Conservation (phyloP, 2,113 vertebrate species). For the Mesoclemmys tuberculata region DNA sequence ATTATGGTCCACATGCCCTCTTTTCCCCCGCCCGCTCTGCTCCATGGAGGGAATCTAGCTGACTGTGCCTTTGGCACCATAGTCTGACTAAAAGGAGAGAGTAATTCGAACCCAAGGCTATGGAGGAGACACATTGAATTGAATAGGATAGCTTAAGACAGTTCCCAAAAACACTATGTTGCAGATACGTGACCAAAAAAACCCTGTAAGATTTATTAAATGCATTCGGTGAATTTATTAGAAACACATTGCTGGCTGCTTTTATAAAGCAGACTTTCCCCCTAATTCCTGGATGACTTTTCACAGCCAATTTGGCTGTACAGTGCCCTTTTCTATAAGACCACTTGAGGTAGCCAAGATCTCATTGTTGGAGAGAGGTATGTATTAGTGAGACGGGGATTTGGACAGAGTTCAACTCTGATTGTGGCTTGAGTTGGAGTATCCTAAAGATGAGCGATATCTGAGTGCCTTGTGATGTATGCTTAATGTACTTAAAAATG, state of each 20-base stretch:
- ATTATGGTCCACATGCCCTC: background rate
- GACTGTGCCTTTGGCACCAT: conserved; percentile 14
- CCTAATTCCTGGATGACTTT: background rate
- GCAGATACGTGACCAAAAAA: conserved; percentile 8
- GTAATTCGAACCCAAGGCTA: conserved; percentile 25
- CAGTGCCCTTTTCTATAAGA: background rate
- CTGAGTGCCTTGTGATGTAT: background rate
- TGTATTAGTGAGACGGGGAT: background rate
- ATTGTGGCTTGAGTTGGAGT: background rate
- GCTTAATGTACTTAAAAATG: conserved; percentile 1
- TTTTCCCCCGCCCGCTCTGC: background rate
- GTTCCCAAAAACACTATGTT: conserved; percentile 30
- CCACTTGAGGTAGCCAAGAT: background rate
- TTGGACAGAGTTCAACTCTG: background rate
- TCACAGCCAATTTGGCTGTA: background rate
- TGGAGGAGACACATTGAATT: background rate
- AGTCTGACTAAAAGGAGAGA: background rate
- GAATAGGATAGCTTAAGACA: background rate
- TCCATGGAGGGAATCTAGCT: conserved; percentile 21
- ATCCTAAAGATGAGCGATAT: background rate
- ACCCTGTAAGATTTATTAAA: conserved; percentile 42
- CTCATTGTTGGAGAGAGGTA: background rate
- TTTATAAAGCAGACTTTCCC: conserved; percentile 33
- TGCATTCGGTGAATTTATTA: conserved; percentile 49
- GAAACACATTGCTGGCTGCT: conserved; percentile 42